These are phyloP conservation scores for Bombylius major DNA, from an alignment of 2,888 invertebrate species.

Conservation along the genomic window DNA sequence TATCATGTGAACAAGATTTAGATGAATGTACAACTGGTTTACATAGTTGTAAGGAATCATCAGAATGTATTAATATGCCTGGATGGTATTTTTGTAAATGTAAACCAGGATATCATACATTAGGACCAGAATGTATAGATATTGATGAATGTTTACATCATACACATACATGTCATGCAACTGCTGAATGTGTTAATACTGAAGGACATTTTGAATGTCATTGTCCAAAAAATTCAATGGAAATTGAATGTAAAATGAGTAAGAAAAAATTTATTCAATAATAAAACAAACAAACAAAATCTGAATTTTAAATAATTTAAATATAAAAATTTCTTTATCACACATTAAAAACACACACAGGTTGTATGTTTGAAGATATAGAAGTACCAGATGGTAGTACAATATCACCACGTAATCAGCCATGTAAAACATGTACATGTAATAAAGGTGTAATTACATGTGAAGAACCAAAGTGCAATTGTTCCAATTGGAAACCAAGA, in stretches of 20 bases:
- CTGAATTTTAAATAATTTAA: neutral
- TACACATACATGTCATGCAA: conserved; percentile 66
- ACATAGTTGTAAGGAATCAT: conserved; percentile 60
- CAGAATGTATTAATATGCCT: conserved; percentile 74
- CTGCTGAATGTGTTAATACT: conserved; percentile 64
- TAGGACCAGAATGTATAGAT: conserved; percentile 45
- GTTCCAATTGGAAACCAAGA: conserved; percentile 29
- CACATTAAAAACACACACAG: conserved; percentile 28
- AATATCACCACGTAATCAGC: conserved; percentile 38
- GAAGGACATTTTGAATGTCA: conserved; percentile 68
- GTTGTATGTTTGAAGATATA: conserved; percentile 59
- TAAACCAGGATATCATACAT: conserved; percentile 59
- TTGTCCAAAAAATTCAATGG: conserved; percentile 42
- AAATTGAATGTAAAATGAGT: conserved; percentile 52
- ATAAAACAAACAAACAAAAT: neutral
- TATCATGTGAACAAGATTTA: conserved; percentile 72
- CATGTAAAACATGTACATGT: conserved; percentile 41
- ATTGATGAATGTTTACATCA: conserved; percentile 70
- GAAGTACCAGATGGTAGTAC: conserved; percentile 48
- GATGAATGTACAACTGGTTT: conserved; percentile 67
- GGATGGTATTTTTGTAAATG: conserved; percentile 86
- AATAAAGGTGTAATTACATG: conserved; percentile 52
- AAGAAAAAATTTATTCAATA: conserved; percentile 23
- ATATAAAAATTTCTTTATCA: neutral
- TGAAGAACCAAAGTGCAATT: conserved; percentile 55